Evolutionary conservation across 1,140 invertebrate species (phyloP).

Genomic region (Drosophila subobscura): DNA sequence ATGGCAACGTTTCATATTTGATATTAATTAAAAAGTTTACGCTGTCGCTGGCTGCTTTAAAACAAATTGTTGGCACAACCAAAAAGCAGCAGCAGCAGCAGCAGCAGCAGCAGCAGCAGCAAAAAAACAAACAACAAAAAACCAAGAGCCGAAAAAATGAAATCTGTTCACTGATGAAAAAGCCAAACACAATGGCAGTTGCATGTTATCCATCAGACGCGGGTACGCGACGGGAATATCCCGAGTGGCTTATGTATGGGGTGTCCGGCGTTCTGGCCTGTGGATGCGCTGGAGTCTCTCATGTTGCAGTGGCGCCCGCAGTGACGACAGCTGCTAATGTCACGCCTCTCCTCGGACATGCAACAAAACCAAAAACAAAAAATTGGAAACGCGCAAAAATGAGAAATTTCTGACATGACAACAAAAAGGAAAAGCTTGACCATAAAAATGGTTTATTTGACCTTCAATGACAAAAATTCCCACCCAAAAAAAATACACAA

Average conservation of each 20-base stretch:
- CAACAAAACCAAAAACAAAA: slow-evolving; percentile 23
- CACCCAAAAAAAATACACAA: background rate
- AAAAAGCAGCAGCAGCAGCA: too few species aligned
- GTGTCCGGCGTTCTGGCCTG: slow-evolving; percentile 2
- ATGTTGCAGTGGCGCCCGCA: slow-evolving; percentile 48
- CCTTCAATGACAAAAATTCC: slow-evolving; percentile 19
- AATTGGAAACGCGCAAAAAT: slow-evolving; percentile 11
- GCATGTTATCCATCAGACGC: slow-evolving; percentile 61
- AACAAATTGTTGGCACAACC: slow-evolving; percentile 66
- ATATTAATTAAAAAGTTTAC: slow-evolving; percentile 82
- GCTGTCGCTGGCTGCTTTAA: slow-evolving; percentile 60
- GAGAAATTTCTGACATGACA: slow-evolving; percentile 36
- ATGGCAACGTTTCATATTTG: slow-evolving; percentile 77
- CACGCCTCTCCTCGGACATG: slow-evolving; percentile 62
- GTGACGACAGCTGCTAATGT: slow-evolving; percentile 71
- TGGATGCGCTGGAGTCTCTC: slow-evolving; percentile 8
- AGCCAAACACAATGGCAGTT: slow-evolving; percentile 65
- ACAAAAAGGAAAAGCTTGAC: slow-evolving; percentile 18
- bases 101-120: slow-evolving; percentile 22
- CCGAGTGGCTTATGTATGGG: slow-evolving; percentile 6
- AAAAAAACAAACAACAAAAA: slow-evolving; percentile 8
- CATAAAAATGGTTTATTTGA: slow-evolving; percentile 43
- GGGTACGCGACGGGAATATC: background rate
- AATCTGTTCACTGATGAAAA: slow-evolving; percentile 52
- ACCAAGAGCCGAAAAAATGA: slow-evolving; percentile 35